A percentile compares a stretch with the other conserved stretches of the same genome.
These are phyloP conservation scores for Daubentonia madagascariensis DNA, from an alignment of 2,113 vertebrate species.

Conservation along the genomic window DNA sequence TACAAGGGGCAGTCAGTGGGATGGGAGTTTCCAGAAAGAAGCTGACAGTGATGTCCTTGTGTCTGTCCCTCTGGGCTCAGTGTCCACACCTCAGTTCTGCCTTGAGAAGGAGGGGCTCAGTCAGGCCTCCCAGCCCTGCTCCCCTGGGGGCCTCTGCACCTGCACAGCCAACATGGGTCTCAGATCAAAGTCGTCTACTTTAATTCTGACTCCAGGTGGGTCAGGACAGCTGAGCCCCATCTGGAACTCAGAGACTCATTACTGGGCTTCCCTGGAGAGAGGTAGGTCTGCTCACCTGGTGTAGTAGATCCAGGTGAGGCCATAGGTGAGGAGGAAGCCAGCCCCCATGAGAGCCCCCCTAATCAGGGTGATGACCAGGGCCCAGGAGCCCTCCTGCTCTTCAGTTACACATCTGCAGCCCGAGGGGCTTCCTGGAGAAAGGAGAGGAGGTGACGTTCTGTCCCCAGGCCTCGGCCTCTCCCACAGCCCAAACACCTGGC, in stretches of 20 bases:
- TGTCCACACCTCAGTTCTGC: neutral
- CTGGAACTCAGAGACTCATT: accelerated
- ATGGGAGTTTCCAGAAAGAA: neutral
- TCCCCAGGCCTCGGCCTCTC: neutral
- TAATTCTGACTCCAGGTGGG: neutral
- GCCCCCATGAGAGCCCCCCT: neutral
- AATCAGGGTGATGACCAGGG: constrained; percentile 42
- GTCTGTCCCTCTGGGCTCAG: accelerated
- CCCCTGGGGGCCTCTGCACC: neutral
- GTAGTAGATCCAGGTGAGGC: constrained; percentile 54
- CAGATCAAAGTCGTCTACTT: neutral
- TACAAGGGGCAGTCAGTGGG: too few relatives aligned
- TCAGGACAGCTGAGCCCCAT: neutral
- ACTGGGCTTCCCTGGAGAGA: neutral
- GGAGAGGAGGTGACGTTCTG: accelerated
- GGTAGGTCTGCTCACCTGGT: neutral
- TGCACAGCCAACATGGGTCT: neutral
- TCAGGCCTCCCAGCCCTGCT: neutral
- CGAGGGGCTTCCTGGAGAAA: neutral
- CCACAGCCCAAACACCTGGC: neutral
- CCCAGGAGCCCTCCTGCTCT: neutral
- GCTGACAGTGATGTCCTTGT: too few relatives aligned
- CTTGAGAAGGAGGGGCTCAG: neutral
- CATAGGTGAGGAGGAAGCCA: constrained; percentile 44
- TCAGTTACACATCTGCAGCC: neutral